Evolutionary conservation across 1,140 invertebrate genomes (phyloP).

Genomic region (Dendrolimus punctatus): DNA sequence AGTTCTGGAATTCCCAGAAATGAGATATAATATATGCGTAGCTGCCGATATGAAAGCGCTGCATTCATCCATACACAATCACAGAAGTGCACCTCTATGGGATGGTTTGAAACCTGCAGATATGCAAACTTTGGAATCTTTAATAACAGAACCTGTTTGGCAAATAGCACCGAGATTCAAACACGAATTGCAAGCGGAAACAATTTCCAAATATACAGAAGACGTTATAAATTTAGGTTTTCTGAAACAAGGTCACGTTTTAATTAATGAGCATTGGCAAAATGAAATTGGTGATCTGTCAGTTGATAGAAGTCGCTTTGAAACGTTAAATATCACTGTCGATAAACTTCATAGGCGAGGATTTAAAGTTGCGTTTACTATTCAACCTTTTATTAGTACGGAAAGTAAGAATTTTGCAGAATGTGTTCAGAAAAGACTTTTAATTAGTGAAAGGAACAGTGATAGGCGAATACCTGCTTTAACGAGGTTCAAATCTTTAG

Average conservation of each 20-base stretch:
- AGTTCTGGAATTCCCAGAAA: slow-evolving; percentile 74
- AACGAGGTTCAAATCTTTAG: slow-evolving; percentile 82
- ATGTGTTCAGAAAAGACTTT: slow-evolving; percentile 78
- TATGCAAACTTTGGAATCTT: slow-evolving; percentile 79
- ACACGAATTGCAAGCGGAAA: slow-evolving; percentile 76
- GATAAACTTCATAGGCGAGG: slow-evolving; percentile 87
- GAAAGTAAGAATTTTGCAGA: slow-evolving; percentile 86
- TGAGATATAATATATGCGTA: slow-evolving; percentile 91
- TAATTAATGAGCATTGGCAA: slow-evolving; percentile 91
- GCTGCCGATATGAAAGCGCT: slow-evolving; percentile 83
- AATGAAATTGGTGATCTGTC: slow-evolving; percentile 84
- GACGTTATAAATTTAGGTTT: slow-evolving; percentile 83
- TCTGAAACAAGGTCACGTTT: slow-evolving; percentile 83
- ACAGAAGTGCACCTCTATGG: slow-evolving; percentile 82
- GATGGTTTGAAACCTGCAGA: slow-evolving; percentile 85
- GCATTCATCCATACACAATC: slow-evolving; percentile 75
- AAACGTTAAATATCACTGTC: slow-evolving; percentile 83
- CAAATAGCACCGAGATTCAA: slow-evolving; percentile 80
- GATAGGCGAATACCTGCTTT: slow-evolving; percentile 82
- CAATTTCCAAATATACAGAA: slow-evolving; percentile 87
- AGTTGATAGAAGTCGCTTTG: slow-evolving; percentile 81
- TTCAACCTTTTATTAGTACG: slow-evolving; percentile 90
- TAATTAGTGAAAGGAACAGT: slow-evolving; percentile 81
- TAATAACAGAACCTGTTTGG: slow-evolving; percentile 88
- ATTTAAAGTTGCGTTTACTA: slow-evolving; percentile 87